Conservation (phyloP, 2,113 vertebrate genomes). For the Vulpes ferrilata region DNA sequence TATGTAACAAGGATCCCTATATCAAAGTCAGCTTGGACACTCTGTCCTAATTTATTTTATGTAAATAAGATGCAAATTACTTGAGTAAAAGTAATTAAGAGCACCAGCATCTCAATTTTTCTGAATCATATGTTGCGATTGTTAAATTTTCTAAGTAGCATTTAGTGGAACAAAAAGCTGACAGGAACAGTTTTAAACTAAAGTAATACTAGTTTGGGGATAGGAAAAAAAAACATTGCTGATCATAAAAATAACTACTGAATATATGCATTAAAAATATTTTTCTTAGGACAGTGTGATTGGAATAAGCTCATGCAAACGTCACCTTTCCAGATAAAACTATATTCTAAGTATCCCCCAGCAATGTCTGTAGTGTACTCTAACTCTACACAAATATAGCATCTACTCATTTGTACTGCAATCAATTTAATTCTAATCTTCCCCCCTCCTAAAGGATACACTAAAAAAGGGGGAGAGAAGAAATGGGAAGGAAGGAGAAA, state of each 20-base stretch:
- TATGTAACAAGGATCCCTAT: neutral
- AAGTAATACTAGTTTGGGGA: neutral
- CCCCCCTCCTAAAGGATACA: neutral
- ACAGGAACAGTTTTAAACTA: neutral
- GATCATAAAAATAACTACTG: neutral
- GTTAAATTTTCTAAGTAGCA: neutral
- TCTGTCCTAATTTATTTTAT: neutral
- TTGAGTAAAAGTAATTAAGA: conserved; percentile 7
- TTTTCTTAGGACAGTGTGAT: neutral
- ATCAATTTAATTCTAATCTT: neutral
- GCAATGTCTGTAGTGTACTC: neutral
- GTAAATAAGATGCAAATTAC: neutral
- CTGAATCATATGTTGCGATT: neutral
- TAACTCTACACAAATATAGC: neutral
- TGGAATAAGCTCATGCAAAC: neutral
- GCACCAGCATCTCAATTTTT: neutral
- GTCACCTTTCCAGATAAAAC: neutral
- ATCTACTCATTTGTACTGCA: neutral
- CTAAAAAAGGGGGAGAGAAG: neutral
- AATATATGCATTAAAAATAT: neutral
- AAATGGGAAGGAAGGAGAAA: neutral
- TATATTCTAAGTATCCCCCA: neutral
- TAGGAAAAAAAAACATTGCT: conserved; percentile 12
- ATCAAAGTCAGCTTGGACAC: neutral
- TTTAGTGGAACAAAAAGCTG: conserved; percentile 10